Percentiles rank a stretch among this genome's conserved stretches.
Evolutionary conservation across 1,140 invertebrate species (phyloP).

Genomic region (Plectus sambesii): DNA sequence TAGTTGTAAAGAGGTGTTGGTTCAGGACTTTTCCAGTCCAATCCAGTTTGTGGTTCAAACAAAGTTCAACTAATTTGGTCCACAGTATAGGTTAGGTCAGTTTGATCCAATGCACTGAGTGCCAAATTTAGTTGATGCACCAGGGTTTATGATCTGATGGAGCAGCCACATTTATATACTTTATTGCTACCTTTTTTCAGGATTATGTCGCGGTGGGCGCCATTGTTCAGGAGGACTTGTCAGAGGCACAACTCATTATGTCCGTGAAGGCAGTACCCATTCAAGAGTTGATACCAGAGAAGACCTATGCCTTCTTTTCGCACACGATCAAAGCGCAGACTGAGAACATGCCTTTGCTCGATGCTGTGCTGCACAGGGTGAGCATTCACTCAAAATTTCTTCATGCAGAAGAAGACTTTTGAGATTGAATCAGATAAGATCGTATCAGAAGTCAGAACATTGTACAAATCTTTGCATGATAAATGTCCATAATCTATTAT

Average conservation of each 20-base stretch:
- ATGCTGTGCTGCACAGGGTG: slow-evolving; percentile 80
- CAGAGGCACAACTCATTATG: slow-evolving; percentile 80
- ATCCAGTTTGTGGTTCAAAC: no score
- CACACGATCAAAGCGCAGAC: slow-evolving; percentile 97
- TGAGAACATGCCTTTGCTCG: slow-evolving; percentile 84
- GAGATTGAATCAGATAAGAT: no score
- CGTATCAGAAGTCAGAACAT: no score
- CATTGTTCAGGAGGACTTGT: slow-evolving; percentile 81
- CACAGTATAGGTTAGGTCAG: no score
- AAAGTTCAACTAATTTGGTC: no score
- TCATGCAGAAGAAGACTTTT: no score
- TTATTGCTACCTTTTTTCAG: slow-evolving; percentile 53
- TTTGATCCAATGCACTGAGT: no score
- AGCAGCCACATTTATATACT: slow-evolving; percentile 28
- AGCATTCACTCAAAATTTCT: slow-evolving; percentile 4
- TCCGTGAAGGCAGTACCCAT: slow-evolving; percentile 91
- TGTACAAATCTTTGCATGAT: no score
- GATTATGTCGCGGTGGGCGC: slow-evolving; percentile 74
- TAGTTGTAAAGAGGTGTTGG: not conserved
- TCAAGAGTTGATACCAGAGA: slow-evolving; percentile 75
- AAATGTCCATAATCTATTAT: no score
- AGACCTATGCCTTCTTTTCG: slow-evolving; percentile 93
- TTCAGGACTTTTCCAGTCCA: not conserved
- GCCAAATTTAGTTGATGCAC: no score
- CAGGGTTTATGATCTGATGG: not conserved